Evolutionary conservation across 1,140 invertebrate species (phyloP), one percentile per base, ranked within the genome.

Genomic region (Drosophila eugracilis): DNA sequence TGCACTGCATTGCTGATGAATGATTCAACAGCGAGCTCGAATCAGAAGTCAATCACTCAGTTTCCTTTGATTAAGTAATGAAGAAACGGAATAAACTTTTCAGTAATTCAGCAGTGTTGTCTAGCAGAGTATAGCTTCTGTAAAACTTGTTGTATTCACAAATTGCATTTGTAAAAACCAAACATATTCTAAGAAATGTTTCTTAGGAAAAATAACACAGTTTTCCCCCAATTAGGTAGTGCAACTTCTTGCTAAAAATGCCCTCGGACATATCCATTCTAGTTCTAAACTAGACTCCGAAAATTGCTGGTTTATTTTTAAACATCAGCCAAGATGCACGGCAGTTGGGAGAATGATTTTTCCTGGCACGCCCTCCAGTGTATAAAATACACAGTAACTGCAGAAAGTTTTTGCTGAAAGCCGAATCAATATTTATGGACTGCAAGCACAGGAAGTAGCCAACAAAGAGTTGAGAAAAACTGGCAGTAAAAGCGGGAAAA

Each of bases 371-470:
- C 17, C 17, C 19, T 24, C 15, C 26, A 36, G 22, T 48, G 50
- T 39, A 70, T 44, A 44, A 62, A 62, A 48, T 37, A 37, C 34
- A 62, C 55, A 62, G 39, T 42, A 65, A 72, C 52, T 63, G 53
- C 41, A 62, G 34, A 70, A 70, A 60, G 37, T 86, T 62, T 62
- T 59, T 30, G 45, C 41, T 53, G 39, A 66, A 74, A 71, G 55
- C 70, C 74, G 57, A 72, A 70, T 60, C 70, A 75, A 78, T 72
- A 88, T 88, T 88, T 88, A 88, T 88, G 77, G 78, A 88, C 72
- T 69, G 60, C 62, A 62, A 62, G 53, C 9, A 41, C 17, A 58
- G 58, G 44, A 62, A 77, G 39, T 55, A 60, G 54, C 50, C 70
- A 74, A 57, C 44, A 63, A 75, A 67, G 49, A 30, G 36, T 34